A percentile compares a stretch with the other conserved stretches of the same genome.
Evolutionary conservation across 1,140 invertebrate species (phyloP).

Genomic region (Platyscapa corneri): DNA sequence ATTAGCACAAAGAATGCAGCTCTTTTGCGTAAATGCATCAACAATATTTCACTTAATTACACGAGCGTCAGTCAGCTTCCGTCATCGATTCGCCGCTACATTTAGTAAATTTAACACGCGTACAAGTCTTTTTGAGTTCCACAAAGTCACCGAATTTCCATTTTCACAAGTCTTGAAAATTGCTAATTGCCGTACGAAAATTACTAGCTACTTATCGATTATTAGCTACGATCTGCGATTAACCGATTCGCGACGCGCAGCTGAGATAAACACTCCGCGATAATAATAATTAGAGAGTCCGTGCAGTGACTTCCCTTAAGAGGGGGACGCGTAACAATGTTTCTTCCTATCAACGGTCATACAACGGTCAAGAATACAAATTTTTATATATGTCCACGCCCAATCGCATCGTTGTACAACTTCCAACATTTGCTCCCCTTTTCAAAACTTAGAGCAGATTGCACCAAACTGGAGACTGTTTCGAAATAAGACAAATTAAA

Average conservation of each 20-base stretch:
- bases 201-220: constrained; percentile 7
- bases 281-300: too few species aligned
- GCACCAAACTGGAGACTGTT: too few species aligned
- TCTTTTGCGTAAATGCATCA: constrained; percentile 40
- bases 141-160: neutral
- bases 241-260: neutral
- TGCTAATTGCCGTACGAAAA: neutral
- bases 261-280: neutral
- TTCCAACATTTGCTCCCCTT: neutral
- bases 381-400: neutral
- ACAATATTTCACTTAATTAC: constrained; percentile 22
- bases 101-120: neutral
- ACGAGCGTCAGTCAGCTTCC: too few species aligned
- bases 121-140: constrained; percentile 13
- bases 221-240: neutral
- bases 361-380: neutral
- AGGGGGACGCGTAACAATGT: neutral
- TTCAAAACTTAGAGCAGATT: too few species aligned
- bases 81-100: too few species aligned
- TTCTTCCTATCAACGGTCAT: neutral
- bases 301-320: too few species aligned
- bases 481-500: too few species aligned
- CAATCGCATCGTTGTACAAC: neutral
- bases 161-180: neutral
- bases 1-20: constrained; percentile 40